A percentile compares a stretch with the other conserved stretches of the same genome.
phyloP scores from a whole-genome alignment of 2,113 vertebrate genomes.

The Craseonycteris thonglongyai region DNA sequence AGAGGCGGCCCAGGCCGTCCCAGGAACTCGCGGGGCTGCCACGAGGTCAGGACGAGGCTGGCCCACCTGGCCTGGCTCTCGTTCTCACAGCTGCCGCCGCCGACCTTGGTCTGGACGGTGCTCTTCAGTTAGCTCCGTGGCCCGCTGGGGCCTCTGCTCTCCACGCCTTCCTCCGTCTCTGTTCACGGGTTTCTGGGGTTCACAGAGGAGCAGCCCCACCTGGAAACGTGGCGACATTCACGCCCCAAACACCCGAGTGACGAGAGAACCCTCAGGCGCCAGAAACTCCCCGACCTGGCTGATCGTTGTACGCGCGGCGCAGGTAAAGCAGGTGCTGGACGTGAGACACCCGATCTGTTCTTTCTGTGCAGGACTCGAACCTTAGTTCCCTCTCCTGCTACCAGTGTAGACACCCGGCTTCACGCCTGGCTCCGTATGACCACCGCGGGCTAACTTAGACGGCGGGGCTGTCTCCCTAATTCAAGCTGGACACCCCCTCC shows the following conservation, averaged over 20 bases:
- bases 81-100: constrained; percentile 54
- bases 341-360: not conserved
- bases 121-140: not conserved
- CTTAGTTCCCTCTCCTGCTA: constrained; percentile 24
- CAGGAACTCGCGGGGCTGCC: no score
- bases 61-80: not conserved
- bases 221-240: not conserved
- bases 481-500: constrained; percentile 58
- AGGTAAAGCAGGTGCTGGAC: not conserved
- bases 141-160: not conserved
- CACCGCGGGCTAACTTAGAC: constrained; percentile 62
- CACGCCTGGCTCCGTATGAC: constrained; percentile 35
- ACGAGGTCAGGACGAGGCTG: no score
- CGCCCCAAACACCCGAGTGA: not conserved
- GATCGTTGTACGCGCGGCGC: not conserved
- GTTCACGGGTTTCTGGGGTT: rapidly evolving
- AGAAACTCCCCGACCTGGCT: not conserved
- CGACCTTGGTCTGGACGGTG: not conserved
- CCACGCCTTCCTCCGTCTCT: not conserved
- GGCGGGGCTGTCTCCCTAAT: constrained; percentile 53
- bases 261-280: not conserved
- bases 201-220: not conserved
- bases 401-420: not conserved
- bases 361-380: not conserved
- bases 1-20: no score